Conservation (phyloP, 2,888 invertebrate genomes). For the Campoplex capitator region DNA sequence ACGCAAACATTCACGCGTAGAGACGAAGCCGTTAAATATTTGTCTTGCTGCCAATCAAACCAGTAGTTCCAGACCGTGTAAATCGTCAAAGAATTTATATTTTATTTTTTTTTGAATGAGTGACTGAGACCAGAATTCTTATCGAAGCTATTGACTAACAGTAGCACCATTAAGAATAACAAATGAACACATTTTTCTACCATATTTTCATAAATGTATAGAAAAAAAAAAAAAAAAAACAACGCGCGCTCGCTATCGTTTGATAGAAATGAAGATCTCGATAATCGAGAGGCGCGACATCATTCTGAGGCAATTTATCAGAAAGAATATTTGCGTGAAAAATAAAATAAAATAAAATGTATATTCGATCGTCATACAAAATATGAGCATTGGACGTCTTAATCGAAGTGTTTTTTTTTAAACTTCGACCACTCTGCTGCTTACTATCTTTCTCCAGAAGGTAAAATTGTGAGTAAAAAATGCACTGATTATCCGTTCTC, state of each 20-base stretch:
- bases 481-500: too few species aligned
- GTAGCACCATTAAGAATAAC: background rate
- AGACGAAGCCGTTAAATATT: constrained; percentile 20
- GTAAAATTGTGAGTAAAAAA: background rate
- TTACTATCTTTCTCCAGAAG: background rate
- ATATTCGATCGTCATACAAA: background rate
- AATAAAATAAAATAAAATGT: background rate
- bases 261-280: constrained; percentile 1
- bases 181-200: background rate
- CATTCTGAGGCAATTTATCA: background rate
- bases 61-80: constrained; percentile 29
- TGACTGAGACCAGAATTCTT: background rate
- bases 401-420: background rate
- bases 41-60: constrained; percentile 39
- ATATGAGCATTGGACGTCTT: background rate
- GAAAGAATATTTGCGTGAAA: background rate
- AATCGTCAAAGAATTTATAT: background rate
- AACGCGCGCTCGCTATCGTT: background rate
- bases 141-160: background rate
- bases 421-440: background rate
- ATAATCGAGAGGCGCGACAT: background rate
- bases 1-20: background rate
- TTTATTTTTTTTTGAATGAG: background rate
- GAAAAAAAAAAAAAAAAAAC: background rate
- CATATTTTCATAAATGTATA: background rate